Conservation (phyloP, 2,113 vertebrate species). For the Glaucidium brasilianum region DNA sequence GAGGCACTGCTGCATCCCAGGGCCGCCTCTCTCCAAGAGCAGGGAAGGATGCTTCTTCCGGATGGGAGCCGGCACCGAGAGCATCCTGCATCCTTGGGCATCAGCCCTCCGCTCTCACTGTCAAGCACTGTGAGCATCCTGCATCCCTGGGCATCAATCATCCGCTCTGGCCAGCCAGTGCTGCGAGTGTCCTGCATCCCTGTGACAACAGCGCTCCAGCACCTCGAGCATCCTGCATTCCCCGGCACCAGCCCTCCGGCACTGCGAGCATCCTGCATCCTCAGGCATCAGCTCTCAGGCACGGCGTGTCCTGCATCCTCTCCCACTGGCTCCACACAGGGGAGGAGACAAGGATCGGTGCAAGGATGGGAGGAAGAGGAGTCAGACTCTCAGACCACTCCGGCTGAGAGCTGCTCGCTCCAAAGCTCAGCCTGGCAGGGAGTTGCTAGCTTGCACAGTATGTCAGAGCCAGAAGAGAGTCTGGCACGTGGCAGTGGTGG, state of each 20-base stretch:
- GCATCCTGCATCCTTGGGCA: not conserved
- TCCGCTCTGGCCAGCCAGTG: not conserved
- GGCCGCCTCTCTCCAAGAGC: constrained; percentile 40
- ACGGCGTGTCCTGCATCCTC: not conserved
- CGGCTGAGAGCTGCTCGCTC: not conserved
- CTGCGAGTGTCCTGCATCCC: not conserved
- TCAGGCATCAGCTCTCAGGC: not conserved
- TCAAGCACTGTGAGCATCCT: not conserved
- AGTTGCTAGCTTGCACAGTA: not conserved
- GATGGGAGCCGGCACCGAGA: not conserved
- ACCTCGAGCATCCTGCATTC: not conserved
- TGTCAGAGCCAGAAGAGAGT: not conserved
- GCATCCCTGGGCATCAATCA: not conserved
- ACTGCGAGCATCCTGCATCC: not conserved
- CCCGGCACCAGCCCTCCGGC: not conserved
- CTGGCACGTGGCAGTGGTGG: not conserved
- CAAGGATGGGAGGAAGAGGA: not conserved
- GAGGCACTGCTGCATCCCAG: constrained; percentile 48
- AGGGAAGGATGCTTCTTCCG: constrained; percentile 19
- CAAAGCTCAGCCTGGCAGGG: not conserved
- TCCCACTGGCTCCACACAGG: not conserved
- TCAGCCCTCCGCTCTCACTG: not conserved
- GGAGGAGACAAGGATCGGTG: not conserved
- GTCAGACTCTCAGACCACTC: not conserved
- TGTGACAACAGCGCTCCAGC: rapidly evolving